These are phyloP conservation scores for Tenrec ecaudatus DNA, from an alignment of 2,113 vertebrate genomes.

Conservation along the genomic window DNA sequence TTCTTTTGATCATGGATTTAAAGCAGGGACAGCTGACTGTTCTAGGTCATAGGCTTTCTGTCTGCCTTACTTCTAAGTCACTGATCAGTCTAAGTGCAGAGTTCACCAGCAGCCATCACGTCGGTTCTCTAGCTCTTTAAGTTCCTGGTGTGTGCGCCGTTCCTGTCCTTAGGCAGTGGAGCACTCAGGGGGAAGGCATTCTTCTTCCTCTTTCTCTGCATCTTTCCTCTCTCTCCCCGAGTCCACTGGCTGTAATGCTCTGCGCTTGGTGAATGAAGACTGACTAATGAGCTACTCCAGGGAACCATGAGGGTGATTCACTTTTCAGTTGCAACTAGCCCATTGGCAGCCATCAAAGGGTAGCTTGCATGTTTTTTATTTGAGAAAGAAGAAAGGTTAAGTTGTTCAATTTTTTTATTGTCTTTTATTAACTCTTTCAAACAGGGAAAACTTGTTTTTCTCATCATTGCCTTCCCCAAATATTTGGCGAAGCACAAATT, in stretches of 20 bases:
- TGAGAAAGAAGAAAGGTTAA: neutral
- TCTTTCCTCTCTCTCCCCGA: neutral
- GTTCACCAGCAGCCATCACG: neutral
- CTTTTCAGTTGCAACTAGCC: neutral
- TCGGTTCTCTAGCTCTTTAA: neutral
- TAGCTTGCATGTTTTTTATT: neutral
- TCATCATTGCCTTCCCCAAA: neutral
- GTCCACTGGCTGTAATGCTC: neutral
- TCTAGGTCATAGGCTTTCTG: neutral
- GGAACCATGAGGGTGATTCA: neutral
- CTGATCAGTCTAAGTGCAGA: neutral
- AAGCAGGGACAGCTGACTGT: neutral
- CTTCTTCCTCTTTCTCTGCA: neutral
- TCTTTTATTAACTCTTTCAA: neutral
- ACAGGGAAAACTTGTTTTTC: neutral
- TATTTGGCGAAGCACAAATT: constrained; percentile 31
- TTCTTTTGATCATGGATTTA: constrained; percentile 3
- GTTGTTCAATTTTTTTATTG: neutral
- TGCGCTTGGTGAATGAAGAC: neutral
- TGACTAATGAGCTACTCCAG: neutral
- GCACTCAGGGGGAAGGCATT: neutral
- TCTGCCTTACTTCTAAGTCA: neutral
- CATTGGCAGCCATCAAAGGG: constrained; percentile 24
- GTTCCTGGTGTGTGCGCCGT: neutral
- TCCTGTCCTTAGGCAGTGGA: neutral